A percentile compares a stretch with the other conserved stretches of the same genome.
These are phyloP conservation scores for Gopherus flavomarginatus DNA, from an alignment of 2,113 vertebrate genomes.

Conservation along the genomic window DNA sequence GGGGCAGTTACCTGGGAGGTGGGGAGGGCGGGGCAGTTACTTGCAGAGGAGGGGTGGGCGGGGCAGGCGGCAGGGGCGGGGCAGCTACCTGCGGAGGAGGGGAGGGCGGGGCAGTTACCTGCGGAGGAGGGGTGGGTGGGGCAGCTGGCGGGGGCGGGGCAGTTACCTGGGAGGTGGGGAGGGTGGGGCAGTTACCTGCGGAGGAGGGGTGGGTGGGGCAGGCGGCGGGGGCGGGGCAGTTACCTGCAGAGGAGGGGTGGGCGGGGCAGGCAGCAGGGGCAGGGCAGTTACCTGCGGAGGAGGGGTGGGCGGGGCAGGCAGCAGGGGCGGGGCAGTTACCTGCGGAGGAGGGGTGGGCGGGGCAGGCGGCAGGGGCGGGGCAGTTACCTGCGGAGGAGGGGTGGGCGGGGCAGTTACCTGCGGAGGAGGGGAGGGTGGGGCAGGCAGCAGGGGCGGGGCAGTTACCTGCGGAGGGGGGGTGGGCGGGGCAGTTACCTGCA, in stretches of 20 bases:
- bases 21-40: constrained; percentile 83
- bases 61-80: constrained; percentile 75
- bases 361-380: constrained; percentile 63
- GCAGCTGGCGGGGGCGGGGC: constrained; percentile 64
- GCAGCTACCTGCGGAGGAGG: constrained; percentile 74
- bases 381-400: constrained; percentile 77
- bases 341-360: constrained; percentile 86
- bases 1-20: constrained; percentile 69
- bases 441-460: neutral
- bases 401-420: constrained; percentile 83
- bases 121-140: constrained; percentile 86
- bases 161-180: constrained; percentile 76
- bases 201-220: constrained; percentile 88
- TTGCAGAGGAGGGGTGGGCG: constrained; percentile 85
- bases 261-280: constrained; percentile 83
- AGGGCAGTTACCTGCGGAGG: constrained; percentile 64
- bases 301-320: constrained; percentile 90
- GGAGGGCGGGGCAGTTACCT: constrained; percentile 82
- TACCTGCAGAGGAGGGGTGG: constrained; percentile 83
- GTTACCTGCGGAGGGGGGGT: constrained; percentile 79
- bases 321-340: constrained; percentile 38
- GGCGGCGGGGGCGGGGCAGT: neutral
- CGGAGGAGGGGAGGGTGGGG: constrained; percentile 82
- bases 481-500: constrained; percentile 79
- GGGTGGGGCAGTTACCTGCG: constrained; percentile 44